Conservation (phyloP, 2,797 vertebrate species). For the Enteromius thamalakanensis region DNA sequence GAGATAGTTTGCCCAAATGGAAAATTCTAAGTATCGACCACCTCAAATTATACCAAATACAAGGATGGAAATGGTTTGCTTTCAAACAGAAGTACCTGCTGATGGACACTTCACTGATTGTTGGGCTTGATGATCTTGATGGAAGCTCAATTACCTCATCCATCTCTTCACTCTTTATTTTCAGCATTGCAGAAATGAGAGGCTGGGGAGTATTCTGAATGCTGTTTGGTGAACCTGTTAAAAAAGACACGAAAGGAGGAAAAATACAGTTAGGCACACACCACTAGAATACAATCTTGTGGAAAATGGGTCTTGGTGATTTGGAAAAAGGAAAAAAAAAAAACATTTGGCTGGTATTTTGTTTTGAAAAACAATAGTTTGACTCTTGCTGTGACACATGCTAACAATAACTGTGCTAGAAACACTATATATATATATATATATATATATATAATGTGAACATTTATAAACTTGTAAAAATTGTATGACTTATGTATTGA, state of each 20-base stretch:
- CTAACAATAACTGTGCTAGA: background rate
- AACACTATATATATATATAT: too few relatives aligned
- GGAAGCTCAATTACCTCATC: slow-evolving; percentile 25
- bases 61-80: background rate
- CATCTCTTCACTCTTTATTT: slow-evolving; percentile 50
- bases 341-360: background rate
- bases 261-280: background rate
- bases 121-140: slow-evolving; percentile 67
- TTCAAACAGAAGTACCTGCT: slow-evolving; percentile 73
- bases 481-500: too few relatives aligned
- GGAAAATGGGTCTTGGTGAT: background rate
- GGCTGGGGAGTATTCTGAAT: slow-evolving; percentile 18
- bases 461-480: background rate
- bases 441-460: background rate
- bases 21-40: background rate
- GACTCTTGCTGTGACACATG: background rate
- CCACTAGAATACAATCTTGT: background rate
- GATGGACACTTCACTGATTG: slow-evolving; percentile 73
- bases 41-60: background rate
- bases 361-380: too few relatives aligned
- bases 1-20: too few relatives aligned
- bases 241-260: background rate
- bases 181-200: slow-evolving; percentile 33
- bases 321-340: background rate
- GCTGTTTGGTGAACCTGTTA: slow-evolving; percentile 24